Conservation (phyloP, 2,797 vertebrate genomes). For the Spinus olivaceus region DNA sequence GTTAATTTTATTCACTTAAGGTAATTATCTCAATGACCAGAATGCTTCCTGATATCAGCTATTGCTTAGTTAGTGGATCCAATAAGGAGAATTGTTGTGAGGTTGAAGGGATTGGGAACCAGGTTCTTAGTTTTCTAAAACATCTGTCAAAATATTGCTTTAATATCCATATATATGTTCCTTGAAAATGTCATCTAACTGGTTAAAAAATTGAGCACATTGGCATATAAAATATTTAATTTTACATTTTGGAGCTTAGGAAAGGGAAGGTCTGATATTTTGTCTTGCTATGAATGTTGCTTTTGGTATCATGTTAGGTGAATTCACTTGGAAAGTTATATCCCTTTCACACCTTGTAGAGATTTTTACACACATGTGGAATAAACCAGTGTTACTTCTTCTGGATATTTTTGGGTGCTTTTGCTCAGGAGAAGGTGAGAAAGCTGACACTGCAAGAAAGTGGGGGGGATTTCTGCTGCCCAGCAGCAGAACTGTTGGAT, state of each 20-base stretch:
- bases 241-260: not conserved
- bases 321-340: not conserved
- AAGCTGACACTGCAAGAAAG: not conserved
- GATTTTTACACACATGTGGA: not conserved
- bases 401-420: not conserved
- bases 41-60: not conserved
- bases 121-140: not conserved
- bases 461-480: not conserved
- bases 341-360: not conserved
- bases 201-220: not conserved
- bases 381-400: not conserved
- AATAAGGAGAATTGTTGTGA: not conserved
- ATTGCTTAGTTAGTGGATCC: not conserved
- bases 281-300: not conserved
- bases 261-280: not conserved
- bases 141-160: not conserved
- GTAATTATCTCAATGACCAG: not conserved
- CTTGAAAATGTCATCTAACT: not conserved
- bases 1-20: not conserved
- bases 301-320: not conserved
- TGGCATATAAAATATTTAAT: not conserved
- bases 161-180: not conserved
- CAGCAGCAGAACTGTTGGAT: not conserved
- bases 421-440: not conserved
- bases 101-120: not conserved